A percentile compares a stretch with the other conserved stretches of the same genome.
These are phyloP conservation scores for Drosophila takahashii DNA, from an alignment of 1,140 invertebrate genomes.

Conservation along the genomic window DNA sequence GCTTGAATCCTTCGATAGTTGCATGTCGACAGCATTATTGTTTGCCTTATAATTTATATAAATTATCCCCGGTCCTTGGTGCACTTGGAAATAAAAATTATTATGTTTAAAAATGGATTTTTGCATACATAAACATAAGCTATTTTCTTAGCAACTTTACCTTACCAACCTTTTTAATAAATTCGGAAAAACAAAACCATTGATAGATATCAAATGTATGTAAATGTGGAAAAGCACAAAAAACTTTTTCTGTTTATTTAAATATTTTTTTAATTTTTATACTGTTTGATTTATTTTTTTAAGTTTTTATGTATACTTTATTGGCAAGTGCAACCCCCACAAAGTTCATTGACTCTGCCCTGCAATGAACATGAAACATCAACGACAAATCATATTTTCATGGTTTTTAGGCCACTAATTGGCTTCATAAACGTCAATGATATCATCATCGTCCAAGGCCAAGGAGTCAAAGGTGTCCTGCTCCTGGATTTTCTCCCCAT, in stretches of 20 bases:
- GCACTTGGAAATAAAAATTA: slow-evolving; percentile 4
- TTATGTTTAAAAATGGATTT: not conserved
- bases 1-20: slow-evolving; percentile 25
- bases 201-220: too few relatives aligned
- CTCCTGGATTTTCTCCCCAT: slow-evolving; percentile 1
- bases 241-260: not conserved
- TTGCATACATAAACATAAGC: not conserved
- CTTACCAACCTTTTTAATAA: too few relatives aligned
- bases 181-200: too few relatives aligned
- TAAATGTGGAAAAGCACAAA: too few relatives aligned
- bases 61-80: slow-evolving; percentile 47
- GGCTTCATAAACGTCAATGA: not conserved
- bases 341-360: not conserved
- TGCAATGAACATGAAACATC: not conserved
- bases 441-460: not conserved
- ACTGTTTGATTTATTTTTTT: not conserved
- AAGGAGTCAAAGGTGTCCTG: slow-evolving; percentile 5
- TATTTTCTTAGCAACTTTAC: too few relatives aligned
- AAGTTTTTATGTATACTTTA: not conserved
- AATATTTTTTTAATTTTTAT: not conserved
- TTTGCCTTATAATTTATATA: slow-evolving; percentile 63
- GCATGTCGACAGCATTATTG: slow-evolving; percentile 78
- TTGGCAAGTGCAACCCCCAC: not conserved
- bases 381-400: not conserved
- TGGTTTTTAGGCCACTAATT: not conserved